phyloP scores from a whole-genome alignment of 2,113 vertebrate species.

The Cygnus buccinator region DNA sequence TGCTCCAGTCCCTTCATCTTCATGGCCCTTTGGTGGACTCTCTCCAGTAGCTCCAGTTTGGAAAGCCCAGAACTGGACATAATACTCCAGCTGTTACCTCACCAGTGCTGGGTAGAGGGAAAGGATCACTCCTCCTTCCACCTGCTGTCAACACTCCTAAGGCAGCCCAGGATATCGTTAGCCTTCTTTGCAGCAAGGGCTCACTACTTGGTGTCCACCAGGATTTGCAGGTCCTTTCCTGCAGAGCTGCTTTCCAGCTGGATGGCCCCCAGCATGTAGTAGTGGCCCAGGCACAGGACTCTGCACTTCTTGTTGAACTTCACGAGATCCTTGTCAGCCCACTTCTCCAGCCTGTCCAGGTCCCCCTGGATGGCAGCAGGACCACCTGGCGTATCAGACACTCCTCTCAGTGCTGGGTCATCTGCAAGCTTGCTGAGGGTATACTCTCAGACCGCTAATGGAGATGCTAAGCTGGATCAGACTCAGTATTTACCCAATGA shows the following conservation, averaged over 20 bases:
- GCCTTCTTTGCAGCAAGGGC: not conserved
- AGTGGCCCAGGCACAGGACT: too few relatives aligned
- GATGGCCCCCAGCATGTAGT: too few relatives aligned
- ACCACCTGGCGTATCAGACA: not conserved
- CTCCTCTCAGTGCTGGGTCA: not conserved
- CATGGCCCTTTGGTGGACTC: rapidly evolving
- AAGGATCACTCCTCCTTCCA: not conserved
- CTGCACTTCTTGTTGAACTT: too few relatives aligned
- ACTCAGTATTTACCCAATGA: too few relatives aligned
- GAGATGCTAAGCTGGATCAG: not conserved
- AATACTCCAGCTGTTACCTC: not conserved
- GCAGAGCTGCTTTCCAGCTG: not conserved
- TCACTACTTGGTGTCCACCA: not conserved
- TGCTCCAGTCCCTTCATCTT: not conserved
- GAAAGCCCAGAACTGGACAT: not conserved
- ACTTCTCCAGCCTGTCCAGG: not conserved
- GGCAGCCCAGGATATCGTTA: not conserved
- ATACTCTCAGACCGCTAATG: not conserved
- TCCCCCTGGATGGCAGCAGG: not conserved
- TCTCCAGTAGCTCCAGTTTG: not conserved
- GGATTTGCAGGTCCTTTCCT: rapidly evolving
- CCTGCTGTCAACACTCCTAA: not conserved
- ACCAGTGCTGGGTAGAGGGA: not conserved
- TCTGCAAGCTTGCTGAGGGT: not conserved
- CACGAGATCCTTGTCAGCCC: too few relatives aligned